phyloP scores from a whole-genome alignment of 2,888 invertebrate genomes.

The Brassicogethes aeneus region DNA sequence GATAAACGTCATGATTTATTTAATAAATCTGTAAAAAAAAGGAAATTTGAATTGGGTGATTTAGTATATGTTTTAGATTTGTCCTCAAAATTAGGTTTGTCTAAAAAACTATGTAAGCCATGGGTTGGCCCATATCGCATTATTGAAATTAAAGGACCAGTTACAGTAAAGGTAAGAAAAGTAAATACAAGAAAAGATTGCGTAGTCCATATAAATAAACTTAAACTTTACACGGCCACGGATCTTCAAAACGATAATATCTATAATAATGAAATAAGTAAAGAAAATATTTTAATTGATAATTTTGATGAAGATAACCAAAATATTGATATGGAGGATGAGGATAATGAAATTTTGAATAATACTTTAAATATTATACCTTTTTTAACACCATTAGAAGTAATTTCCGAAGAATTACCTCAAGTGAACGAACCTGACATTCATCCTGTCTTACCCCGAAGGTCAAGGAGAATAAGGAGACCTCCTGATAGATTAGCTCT shows the following conservation, averaged over 20 bases:
- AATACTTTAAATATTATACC: not conserved
- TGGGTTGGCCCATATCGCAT: slow-evolving; percentile 8
- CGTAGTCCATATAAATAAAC: slow-evolving; percentile 4
- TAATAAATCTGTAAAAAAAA: not conserved
- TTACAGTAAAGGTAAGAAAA: slow-evolving; percentile 6
- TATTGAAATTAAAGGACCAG: slow-evolving; percentile 5
- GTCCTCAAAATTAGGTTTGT: not conserved
- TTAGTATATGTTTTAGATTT: not conserved
- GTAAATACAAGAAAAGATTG: slow-evolving; percentile 2
- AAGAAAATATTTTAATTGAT: too few species aligned
- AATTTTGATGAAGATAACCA: not conserved
- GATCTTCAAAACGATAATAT: too few species aligned
- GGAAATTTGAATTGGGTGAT: not conserved
- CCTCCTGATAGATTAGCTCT: not conserved
- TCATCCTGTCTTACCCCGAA: not conserved
- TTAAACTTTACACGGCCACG: not conserved
- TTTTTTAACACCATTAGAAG: not conserved
- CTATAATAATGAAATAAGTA: too few species aligned
- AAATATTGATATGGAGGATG: too few species aligned
- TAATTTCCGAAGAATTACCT: not conserved
- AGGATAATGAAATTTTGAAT: not conserved
- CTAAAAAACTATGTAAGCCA: not conserved
- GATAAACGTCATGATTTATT: slow-evolving; percentile 3
- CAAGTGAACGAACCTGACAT: not conserved
- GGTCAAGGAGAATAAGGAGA: not conserved